A percentile compares a stretch with the other conserved stretches of the same genome.
These are phyloP conservation scores for Dynastes grantii DNA, from an alignment of 2,888 invertebrate genomes.

Conservation along the genomic window DNA sequence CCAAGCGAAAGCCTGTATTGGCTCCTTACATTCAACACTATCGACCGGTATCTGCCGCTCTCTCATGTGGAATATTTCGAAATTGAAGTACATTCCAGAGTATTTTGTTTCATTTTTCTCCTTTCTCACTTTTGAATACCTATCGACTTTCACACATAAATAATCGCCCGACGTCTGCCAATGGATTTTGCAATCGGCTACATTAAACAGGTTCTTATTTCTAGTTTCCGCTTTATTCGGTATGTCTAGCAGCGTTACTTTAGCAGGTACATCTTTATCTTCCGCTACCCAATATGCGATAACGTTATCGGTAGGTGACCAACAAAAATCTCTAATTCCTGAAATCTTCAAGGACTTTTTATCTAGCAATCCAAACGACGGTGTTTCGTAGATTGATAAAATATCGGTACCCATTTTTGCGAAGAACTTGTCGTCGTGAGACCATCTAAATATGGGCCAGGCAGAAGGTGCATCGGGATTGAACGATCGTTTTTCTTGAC, in stretches of 20 bases:
- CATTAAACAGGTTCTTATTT: conserved; percentile 97
- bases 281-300: conserved; percentile 99
- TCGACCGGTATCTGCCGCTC: conserved; percentile 99
- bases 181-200: conserved; percentile 98
- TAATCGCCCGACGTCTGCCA: conserved; percentile 99
- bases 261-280: conserved; percentile 95
- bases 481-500: conserved; percentile 93
- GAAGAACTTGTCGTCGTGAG: conserved; percentile 95
- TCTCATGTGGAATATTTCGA: conserved; percentile 99
- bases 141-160: conserved; percentile 95
- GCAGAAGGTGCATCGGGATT: conserved; percentile 84
- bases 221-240: conserved; percentile 92
- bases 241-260: conserved; percentile 93
- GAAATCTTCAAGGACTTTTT: conserved; percentile 95
- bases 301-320: conserved; percentile 98
- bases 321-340: conserved; percentile 94
- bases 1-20: conserved; percentile 97
- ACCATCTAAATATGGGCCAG: conserved; percentile 98
- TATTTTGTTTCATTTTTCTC: conserved; percentile 96
- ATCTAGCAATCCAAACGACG: conserved; percentile 93
- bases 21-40: conserved; percentile 95
- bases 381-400: conserved; percentile 96
- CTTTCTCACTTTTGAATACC: conserved; percentile 87
- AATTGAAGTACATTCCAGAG: conserved; percentile 97
- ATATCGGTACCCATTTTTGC: conserved; percentile 89